Conservation (phyloP, 2,888 invertebrate species). For the Synergus laeviventris region DNA sequence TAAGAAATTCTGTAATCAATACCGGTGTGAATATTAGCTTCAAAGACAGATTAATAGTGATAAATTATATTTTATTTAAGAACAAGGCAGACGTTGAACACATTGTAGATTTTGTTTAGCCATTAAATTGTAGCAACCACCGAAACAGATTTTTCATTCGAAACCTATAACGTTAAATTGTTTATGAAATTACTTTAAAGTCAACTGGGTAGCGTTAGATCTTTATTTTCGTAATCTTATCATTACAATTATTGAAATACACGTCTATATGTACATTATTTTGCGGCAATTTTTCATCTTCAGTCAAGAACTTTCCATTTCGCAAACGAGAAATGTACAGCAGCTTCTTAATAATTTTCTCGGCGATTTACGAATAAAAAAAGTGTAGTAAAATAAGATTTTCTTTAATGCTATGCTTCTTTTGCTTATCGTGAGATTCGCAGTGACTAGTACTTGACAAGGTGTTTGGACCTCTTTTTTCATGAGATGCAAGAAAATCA, state of each 20-base stretch:
- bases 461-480: not conserved
- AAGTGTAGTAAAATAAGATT: slow-evolving; percentile 22
- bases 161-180: not conserved
- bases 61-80: slow-evolving; percentile 46
- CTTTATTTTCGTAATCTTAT: slow-evolving; percentile 15
- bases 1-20: slow-evolving; percentile 25
- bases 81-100: slow-evolving; percentile 50
- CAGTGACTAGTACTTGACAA: not conserved
- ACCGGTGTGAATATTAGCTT: slow-evolving; percentile 49
- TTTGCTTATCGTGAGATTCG: not conserved
- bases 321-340: not conserved
- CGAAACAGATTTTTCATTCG: slow-evolving; percentile 29
- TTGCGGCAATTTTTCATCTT: not conserved
- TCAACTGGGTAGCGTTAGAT: not conserved
- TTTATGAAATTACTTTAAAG: not conserved
- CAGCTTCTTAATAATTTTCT: slow-evolving; percentile 12
- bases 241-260: slow-evolving; percentile 19
- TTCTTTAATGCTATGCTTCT: slow-evolving; percentile 5
- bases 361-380: slow-evolving; percentile 8
- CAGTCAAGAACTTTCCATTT: not conserved
- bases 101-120: slow-evolving; percentile 57
- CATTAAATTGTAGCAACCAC: slow-evolving; percentile 61
- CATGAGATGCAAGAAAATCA: not conserved
- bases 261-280: slow-evolving; percentile 10
- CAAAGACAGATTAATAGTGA: slow-evolving; percentile 51